Evolutionary conservation across 1,140 invertebrate genomes (phyloP), one percentile per base, ranked within the genome.

Genomic region (Caerostris darwini): DNA sequence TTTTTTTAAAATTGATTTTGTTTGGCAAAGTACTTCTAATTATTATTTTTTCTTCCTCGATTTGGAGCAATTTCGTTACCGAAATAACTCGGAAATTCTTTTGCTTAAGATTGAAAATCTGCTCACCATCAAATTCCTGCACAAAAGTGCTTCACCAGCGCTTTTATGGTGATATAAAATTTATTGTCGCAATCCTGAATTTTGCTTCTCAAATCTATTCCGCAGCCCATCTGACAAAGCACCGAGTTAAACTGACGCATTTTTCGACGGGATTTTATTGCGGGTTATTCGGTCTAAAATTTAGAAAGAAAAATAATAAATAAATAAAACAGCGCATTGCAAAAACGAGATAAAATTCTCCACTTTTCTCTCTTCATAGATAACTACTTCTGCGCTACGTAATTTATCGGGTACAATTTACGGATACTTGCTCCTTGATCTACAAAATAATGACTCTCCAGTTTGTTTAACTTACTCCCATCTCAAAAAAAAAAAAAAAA

Each of bases 331-430:
- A 50, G 17, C 59, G 14, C 17, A 17, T 17, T 90, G 88, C 88
- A 90, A 90, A 90, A 90, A 90, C 88, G 88, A 90, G 88, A 90
- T 90, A 90, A 90, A 90, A 71, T 90, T 69, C 81, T 14, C 90
- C 77, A 53, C 56, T 82, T 82, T 82, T 34, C 34, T 7, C 12
- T 92, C 57, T 50, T 67, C 90, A 56, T 85, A 61, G 82, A 92
- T 85, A 92, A 64, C 81, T 58, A 85, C 90, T 92, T 85, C 14
- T 85, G 88, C 19, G 61, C 56, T 53, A 12, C 34, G 90, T 91
- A 82, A 92, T 93, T 93, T 93, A 93, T 93, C 92, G 92, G 14
- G 82, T 77, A 87, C 92, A 93, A 93, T 87, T 93, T 93, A 86
- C 82, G 83, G 83, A 87, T 77, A 67, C 83, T 71, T 87, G 92